Base-by-base conservation (phyloP, 2,888 invertebrate species). In the Tryphoninae sp. region DNA sequence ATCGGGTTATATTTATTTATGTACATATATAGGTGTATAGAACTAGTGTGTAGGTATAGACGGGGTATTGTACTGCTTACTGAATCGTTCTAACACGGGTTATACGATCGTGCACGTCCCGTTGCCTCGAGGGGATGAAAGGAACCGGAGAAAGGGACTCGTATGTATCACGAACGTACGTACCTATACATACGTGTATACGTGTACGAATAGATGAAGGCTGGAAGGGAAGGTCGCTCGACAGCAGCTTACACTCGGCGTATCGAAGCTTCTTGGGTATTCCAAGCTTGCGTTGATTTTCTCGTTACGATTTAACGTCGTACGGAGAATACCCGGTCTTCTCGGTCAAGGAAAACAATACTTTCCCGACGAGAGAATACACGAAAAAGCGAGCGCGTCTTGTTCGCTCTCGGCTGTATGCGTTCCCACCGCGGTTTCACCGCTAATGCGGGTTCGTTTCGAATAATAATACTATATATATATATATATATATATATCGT, bases 201-300 rank as follows among this genome's bases (percentile, higher is more conserved):
- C 19, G 11, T n/a, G n/a, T 49, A 49, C 11, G 49, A 49, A 49
- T 19, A 19, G 55, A 16, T 22, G 55, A 9, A 55, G 55, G 19
- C 22, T 16, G 19, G 19, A 6, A 19, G 16, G 9, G 55, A 55
- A 8, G 19, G 16, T 4, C 55, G 53, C 53, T 55, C 55, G 64
- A 65, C 42, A 65, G 74, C 64, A 33, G 45, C 67, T 68, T 67
- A 49, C 26, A 26, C 49, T 26, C 13, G 11, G n/a, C 23, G 53
- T 53, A 65, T 65, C 55, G 64, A 55, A 45, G 64, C 74, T 65
- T 42, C 64, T 74, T 74, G 55, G 74, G 64, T 74, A 74, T 74
- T 74, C 74, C 55, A 65, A 53, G 64, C 64, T 65, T 64, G 64
- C 74, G 74, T 58, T 74, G 75, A 67, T 58, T 67, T 75, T 67